Percentiles rank a stretch among this genome's conserved stretches.
phyloP scores from a whole-genome alignment of 2,113 vertebrate genomes.

The Halichoerus grypus region DNA sequence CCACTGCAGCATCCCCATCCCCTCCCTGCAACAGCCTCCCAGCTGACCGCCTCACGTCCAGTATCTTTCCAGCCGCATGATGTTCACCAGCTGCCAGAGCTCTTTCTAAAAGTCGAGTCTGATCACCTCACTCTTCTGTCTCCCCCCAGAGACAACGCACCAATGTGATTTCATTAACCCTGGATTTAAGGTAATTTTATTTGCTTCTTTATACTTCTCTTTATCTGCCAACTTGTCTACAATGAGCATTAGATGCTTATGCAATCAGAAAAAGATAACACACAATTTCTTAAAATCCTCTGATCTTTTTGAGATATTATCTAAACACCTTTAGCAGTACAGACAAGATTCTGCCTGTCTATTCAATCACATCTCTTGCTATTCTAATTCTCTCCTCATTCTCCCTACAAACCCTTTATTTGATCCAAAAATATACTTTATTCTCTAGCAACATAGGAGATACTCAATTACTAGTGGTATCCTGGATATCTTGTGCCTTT shows the following conservation, averaged over 20 bases:
- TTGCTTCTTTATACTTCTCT: conserved; percentile 52
- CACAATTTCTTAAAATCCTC: conserved; percentile 22
- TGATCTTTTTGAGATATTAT: conserved; percentile 4
- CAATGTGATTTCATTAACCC: background rate
- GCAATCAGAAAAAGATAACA: conserved; percentile 16
- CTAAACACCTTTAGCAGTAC: background rate
- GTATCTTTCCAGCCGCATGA: background rate
- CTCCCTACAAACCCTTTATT: background rate
- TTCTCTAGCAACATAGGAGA: background rate
- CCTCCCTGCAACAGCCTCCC: no score
- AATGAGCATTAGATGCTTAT: background rate
- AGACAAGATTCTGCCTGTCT: conserved; percentile 31
- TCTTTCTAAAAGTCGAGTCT: background rate
- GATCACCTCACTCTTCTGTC: background rate
- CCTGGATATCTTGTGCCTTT: background rate
- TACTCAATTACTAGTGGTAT: background rate
- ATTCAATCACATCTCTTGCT: background rate
- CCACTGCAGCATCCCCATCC: fast-evolving
- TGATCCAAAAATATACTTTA: background rate
- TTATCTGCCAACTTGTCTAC: background rate
- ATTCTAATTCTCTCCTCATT: background rate
- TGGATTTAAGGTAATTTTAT: conserved; percentile 31
- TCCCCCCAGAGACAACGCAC: background rate
- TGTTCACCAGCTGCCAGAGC: background rate
- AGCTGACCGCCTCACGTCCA: fast-evolving